A percentile compares a stretch with the other conserved stretches of the same genome.
Evolutionary conservation across 1,140 invertebrate species (phyloP).

Genomic region (Portunus trituberculatus): DNA sequence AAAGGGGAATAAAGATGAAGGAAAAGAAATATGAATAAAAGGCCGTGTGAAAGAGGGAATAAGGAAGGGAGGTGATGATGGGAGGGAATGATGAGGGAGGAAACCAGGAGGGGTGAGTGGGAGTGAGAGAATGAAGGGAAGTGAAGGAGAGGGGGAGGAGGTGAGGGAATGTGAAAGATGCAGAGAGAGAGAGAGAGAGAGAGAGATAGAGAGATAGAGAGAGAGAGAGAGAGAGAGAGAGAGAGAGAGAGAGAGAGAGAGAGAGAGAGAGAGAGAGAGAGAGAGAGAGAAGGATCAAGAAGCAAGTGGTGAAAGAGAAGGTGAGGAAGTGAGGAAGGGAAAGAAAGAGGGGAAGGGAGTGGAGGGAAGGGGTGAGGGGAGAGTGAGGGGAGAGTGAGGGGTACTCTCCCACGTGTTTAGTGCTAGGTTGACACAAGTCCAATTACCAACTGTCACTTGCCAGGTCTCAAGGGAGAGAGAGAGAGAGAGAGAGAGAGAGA

Average conservation of each 20-base stretch:
- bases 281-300: neutral
- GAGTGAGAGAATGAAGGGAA: constrained; percentile 21
- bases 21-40: too few species aligned
- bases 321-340: neutral
- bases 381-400: neutral
- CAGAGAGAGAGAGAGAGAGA: neutral
- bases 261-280: neutral
- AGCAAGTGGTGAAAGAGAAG: neutral
- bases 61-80: neutral
- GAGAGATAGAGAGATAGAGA: neutral
- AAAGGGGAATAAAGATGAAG: neutral
- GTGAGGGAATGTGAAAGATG: neutral
- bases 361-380: neutral
- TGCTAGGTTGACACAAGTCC: too few species aligned
- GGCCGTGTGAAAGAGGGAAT: neutral
- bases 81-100: neutral
- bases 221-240: neutral
- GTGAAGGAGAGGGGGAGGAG: neutral
- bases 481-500: neutral
- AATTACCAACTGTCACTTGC: too few species aligned
- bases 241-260: neutral
- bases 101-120: neutral
- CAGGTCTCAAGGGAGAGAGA: neutral
- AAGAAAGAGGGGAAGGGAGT: neutral
- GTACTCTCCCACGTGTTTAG: neutral